Base-by-base conservation (phyloP, 2,888 invertebrate genomes). In the Phortica magna region DNA sequence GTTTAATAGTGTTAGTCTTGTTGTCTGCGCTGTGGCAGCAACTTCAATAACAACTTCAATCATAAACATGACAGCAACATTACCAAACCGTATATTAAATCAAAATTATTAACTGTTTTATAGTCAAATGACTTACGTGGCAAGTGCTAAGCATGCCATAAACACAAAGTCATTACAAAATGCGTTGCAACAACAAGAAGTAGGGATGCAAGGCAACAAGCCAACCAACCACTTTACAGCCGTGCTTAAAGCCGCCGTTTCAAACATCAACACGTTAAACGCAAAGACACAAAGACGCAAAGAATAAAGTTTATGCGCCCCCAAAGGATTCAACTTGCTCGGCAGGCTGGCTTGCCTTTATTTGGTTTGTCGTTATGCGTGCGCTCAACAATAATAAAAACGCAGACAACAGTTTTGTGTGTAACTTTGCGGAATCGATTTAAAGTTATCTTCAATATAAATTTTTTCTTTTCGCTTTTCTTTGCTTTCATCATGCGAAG, bases 341-440 rank as follows among this genome's bases (percentile, higher is more conserved):
- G 31, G 31, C 31, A 31, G 31, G 31, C 31, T 4, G 31, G 31
- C 31, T 4, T 31, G 31, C 31, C 31, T 31, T 31, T 31, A 31
- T 31, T 31, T 31, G 31, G 19, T 64, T 64, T 64, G 19, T 12
- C 19, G 31, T 19, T 64, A 22, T 31, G 64, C 64, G 19, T 9
- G 64, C 19, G 31, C 22, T 22, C 42, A 67, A 67, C 19, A 41
- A 70, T 7, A 19, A 48, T 31, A 12, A 53, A n/a, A 31, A 70
- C 7, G 42, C 22, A 53, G 53, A 48, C 65, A 53, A 55, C 65
- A 65, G 65, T 74, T 65, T 74, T 65, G 48, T 74, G 48, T 74
- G 65, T 65, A 74, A 74, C 65, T 74, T 74, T 74, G 12, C 53
- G 17, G 65, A 74, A 74, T 65, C 65, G 74, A 74, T 74, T 74